These are phyloP conservation scores for Polydrusus pterygomalis DNA, from an alignment of 2,888 invertebrate species.

Conservation along the genomic window DNA sequence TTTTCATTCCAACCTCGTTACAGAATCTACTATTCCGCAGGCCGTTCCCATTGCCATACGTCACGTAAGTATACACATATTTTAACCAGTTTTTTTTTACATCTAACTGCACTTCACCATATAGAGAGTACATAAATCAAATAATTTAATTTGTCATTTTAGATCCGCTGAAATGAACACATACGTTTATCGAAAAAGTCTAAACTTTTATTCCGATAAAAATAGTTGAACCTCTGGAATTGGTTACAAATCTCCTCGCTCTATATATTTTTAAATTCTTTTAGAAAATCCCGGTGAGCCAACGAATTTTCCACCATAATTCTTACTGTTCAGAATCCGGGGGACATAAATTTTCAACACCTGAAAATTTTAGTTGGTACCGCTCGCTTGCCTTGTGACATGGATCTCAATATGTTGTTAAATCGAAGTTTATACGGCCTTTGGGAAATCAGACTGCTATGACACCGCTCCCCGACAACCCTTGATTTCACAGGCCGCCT, in stretches of 20 bases:
- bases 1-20: too few species aligned
- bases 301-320: constrained; percentile 53
- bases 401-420: constrained; percentile 70
- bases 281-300: constrained; percentile 43
- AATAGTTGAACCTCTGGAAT: not conserved
- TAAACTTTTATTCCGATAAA: too few species aligned
- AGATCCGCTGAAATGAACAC: too few species aligned
- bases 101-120: too few species aligned
- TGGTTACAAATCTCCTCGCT: not conserved
- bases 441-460: constrained; percentile 70
- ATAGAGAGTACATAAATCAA: too few species aligned
- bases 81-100: too few species aligned
- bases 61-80: too few species aligned
- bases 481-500: constrained; percentile 60
- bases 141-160: too few species aligned
- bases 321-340: constrained; percentile 46
- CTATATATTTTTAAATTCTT: constrained; percentile 22
- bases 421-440: constrained; percentile 72
- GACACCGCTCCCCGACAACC: constrained; percentile 61
- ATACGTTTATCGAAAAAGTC: too few species aligned
- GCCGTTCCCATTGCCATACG: too few species aligned
- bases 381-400: constrained; percentile 63
- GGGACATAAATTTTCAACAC: constrained; percentile 52
- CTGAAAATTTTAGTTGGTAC: constrained; percentile 52
- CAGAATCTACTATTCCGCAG: too few species aligned